Evolutionary conservation across 1,140 invertebrate species (phyloP).

Genomic region (Rhopalosiphum padi): DNA sequence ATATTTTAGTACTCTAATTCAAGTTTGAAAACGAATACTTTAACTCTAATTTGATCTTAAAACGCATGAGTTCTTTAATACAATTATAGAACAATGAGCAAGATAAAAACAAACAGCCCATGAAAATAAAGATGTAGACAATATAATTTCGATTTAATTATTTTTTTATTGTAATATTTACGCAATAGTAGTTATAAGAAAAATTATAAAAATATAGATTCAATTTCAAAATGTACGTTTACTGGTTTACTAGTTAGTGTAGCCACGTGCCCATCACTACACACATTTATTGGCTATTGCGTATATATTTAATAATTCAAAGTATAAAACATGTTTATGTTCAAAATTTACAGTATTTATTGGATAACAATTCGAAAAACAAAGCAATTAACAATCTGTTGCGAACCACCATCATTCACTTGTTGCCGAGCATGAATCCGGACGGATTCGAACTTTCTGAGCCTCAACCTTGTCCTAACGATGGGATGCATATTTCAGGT

Average conservation of each 20-base stretch:
- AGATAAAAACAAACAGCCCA: neutral
- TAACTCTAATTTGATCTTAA: neutral
- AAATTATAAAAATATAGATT: neutral
- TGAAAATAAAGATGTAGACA: neutral
- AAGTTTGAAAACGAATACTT: neutral
- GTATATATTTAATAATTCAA: neutral
- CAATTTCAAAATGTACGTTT: neutral
- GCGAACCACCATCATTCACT: slow-evolving; percentile 83
- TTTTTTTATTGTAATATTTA: neutral
- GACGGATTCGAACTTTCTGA: slow-evolving; percentile 79
- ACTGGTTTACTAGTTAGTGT: neutral
- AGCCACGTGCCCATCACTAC: neutral
- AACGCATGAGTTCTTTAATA: neutral
- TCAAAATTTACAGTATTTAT: slow-evolving; percentile 72
- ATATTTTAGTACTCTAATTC: no score
- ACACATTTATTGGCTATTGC: neutral
- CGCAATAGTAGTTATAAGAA: neutral
- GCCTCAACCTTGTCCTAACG: slow-evolving; percentile 11
- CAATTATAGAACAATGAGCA: neutral
- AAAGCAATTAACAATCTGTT: slow-evolving; percentile 78
- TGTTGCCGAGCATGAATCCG: slow-evolving; percentile 92
- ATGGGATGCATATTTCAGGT: neutral
- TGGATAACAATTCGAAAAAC: slow-evolving; percentile 81
- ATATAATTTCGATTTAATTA: neutral
- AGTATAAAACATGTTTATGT: neutral